These are phyloP conservation scores for Pandion haliaetus DNA, from an alignment of 2,113 vertebrate genomes.

Conservation along the genomic window DNA sequence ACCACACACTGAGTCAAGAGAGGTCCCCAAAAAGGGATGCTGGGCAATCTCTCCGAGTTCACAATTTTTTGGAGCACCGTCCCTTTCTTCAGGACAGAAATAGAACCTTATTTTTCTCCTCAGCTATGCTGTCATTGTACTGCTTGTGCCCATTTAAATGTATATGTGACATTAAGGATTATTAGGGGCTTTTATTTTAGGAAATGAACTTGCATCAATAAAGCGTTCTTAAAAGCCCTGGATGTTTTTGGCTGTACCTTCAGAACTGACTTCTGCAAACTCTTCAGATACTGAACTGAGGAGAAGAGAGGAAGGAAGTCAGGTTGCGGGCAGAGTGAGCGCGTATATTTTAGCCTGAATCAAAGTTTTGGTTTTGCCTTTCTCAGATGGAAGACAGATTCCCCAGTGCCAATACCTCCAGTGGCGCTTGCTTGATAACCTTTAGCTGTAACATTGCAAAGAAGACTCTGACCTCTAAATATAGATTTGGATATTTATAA, in stretches of 20 bases:
- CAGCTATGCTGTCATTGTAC: not conserved
- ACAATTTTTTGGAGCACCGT: not conserved
- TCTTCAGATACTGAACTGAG: not conserved
- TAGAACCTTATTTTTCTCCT: not conserved
- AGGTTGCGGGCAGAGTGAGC: not conserved
- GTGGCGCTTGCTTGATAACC: constrained; percentile 38
- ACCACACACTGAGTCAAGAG: not conserved
- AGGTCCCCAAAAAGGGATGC: not conserved
- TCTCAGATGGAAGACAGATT: not conserved
- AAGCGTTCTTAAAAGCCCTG: constrained; percentile 41
- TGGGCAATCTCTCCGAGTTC: not conserved
- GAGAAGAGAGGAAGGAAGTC: not conserved
- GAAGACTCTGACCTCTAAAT: constrained; percentile 60
- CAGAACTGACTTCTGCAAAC: constrained; percentile 7
- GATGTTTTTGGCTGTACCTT: constrained; percentile 26
- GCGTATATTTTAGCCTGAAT: not conserved
- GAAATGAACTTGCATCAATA: constrained; percentile 29
- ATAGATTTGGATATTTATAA: constrained; percentile 67
- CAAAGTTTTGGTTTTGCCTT: not conserved
- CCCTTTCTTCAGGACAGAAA: not conserved
- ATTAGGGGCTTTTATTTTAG: constrained; percentile 39
- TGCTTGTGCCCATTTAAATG: not conserved
- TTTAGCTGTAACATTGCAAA: constrained; percentile 44
- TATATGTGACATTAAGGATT: not conserved
- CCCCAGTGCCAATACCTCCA: not conserved